phyloP scores from a whole-genome alignment of 2,888 invertebrate genomes.

The Odontothrips loti region DNA sequence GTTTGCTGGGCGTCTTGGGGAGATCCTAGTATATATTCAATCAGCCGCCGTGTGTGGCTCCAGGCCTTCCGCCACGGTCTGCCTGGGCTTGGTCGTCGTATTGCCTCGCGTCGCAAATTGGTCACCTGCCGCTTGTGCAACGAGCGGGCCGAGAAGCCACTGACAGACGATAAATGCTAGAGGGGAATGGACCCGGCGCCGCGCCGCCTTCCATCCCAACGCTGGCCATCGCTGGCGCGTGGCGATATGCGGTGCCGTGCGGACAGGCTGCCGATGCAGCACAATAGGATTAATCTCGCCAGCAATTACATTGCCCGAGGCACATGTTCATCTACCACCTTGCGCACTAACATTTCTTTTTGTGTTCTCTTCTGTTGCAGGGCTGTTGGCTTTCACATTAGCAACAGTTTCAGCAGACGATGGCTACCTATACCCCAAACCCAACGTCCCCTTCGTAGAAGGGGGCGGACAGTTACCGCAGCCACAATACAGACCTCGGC shows the following conservation, averaged over 20 bases:
- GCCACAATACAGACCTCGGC: not conserved
- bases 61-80: too few species aligned
- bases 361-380: not conserved
- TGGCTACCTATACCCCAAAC: not conserved
- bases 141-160: not conserved
- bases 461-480: not conserved
- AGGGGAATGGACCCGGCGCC: not conserved
- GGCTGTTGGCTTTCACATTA: not conserved
- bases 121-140: not conserved
- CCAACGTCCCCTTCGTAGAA: not conserved
- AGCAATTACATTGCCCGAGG: not conserved
- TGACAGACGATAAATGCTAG: not conserved
- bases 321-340: not conserved
- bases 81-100: not conserved
- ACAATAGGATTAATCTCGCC: not conserved
- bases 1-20: too few species aligned
- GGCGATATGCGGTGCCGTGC: not conserved
- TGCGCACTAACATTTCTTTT: not conserved
- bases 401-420: not conserved
- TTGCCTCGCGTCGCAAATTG: not conserved
- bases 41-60: too few species aligned
- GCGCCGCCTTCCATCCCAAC: not conserved
- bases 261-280: not conserved
- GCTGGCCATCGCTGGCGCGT: not conserved
- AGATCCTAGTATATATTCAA: too few species aligned